phyloP scores from a whole-genome alignment of 2,797 vertebrate species.

The Scolopax bukidnonensis region DNA sequence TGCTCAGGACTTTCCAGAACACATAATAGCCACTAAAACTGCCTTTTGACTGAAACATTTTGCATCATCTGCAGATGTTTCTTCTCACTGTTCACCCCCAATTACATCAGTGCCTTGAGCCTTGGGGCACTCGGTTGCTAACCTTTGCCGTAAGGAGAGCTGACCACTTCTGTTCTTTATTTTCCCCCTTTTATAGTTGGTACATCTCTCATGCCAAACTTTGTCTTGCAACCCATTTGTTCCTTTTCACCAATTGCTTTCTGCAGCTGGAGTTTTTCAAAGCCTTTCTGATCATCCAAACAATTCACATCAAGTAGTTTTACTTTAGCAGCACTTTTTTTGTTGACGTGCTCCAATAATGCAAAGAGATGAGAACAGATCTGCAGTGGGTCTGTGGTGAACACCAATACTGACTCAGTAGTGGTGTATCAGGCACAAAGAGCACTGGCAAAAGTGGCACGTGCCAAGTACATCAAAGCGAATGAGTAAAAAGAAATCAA shows the following conservation, averaged over 20 bases:
- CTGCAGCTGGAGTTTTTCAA: background rate
- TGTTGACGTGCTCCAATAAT: background rate
- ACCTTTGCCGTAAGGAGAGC: background rate
- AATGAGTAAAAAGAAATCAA: background rate
- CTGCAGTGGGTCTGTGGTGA: background rate
- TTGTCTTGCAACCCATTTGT: background rate
- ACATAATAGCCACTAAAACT: background rate
- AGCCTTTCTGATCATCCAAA: constrained; percentile 8
- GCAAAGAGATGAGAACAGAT: background rate
- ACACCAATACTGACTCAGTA: background rate
- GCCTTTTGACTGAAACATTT: background rate
- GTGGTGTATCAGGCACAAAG: background rate
- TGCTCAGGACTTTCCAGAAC: background rate
- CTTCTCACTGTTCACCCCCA: background rate
- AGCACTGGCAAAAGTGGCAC: background rate
- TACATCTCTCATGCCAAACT: background rate
- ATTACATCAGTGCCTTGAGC: background rate
- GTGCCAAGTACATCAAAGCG: background rate
- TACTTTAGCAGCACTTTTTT: constrained; percentile 5
- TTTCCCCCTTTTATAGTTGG: background rate
- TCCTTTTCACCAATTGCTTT: background rate
- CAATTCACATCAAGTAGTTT: background rate
- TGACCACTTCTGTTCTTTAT: background rate
- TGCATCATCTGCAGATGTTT: background rate
- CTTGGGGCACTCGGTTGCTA: background rate